Evolutionary conservation across 37 sponge, comb jelly and placozoan species (phyloP), one percentile per base, ranked within the genome.

Genomic region (Spongia lamella): DNA sequence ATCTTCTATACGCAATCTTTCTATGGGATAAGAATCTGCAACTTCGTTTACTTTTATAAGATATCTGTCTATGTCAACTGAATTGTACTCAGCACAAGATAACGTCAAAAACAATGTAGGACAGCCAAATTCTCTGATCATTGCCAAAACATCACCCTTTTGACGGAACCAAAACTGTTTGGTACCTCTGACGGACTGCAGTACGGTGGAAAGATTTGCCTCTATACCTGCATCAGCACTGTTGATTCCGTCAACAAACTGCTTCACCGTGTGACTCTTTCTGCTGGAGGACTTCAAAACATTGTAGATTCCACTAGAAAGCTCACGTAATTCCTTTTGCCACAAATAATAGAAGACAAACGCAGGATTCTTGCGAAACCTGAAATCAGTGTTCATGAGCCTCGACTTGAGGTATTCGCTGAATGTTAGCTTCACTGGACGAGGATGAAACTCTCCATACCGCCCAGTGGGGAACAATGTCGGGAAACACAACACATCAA

Each of bases 41-140:
- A 55, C 64, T 30, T 65, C 37, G 38, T 85, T 85, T 36, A 73
- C 79, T 27, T 70, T 73, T 58, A 62, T 32, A 50, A 81, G 73
- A 53, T 73, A 72, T 26, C 22, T 4, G 25, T 6, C 29, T 5
- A 76, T 76, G 50, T 76, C 77, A 11, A 14, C 52, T 11, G 27
- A 63, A 19, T 76, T 66, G 63, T 76, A 76, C 65, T 76, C 77
- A 26, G 64, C 77, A 61, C 64, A 61, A 1, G 16, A 16, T 54
- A 74, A 82, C n/a, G 83, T 82, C 64, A 82, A 54, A 52, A 74
- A 73, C n/a, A 70, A 47, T 59, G 81, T 80, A 22, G 81, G 81
- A 38, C 66, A 24, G 27, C 78, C 60, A 20, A 29, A 76, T 68
- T 70, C 80, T 4, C 87, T 60, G 19, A 86, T 33, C 87, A 86